Percentiles rank a stretch among this genome's conserved stretches.
Evolutionary conservation across 2,797 vertebrate species (phyloP).

Genomic region (Holocentrus rufus): DNA sequence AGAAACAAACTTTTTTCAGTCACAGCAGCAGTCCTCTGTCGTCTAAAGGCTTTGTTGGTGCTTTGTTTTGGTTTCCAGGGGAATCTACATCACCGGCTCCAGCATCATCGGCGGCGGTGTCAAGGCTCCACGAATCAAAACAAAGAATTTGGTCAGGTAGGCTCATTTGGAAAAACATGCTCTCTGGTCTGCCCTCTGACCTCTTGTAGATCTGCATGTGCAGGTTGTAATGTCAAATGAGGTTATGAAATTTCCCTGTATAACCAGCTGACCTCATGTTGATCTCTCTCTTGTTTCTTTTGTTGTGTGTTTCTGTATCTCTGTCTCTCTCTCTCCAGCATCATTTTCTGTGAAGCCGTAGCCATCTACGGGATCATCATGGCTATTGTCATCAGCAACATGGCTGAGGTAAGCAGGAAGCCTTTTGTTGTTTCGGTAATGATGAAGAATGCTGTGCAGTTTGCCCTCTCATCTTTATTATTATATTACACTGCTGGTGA

Average conservation of each 20-base stretch:
- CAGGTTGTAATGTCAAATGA: neutral
- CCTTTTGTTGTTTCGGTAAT: neutral
- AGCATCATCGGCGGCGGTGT: slow-evolving; percentile 98
- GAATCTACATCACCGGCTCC: slow-evolving; percentile 98
- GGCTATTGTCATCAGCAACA: slow-evolving; percentile 99
- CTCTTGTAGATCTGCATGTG: too few relatives aligned
- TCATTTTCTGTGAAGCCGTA: slow-evolving; percentile 99
- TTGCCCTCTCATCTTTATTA: neutral
- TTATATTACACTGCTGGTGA: neutral
- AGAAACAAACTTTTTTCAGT: too few relatives aligned
- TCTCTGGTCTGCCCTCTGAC: neutral
- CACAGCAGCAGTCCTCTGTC: neutral
- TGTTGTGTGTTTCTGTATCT: neutral
- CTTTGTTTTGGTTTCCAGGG: slow-evolving; percentile 81
- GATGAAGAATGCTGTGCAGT: neutral
- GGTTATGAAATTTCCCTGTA: too few relatives aligned
- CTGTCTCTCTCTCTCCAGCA: slow-evolving; percentile 77
- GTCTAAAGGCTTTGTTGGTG: slow-evolving; percentile 1
- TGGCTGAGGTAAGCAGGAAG: slow-evolving; percentile 89
- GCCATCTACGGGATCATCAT: slow-evolving; percentile 99
- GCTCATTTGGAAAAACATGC: neutral
- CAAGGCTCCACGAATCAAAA: slow-evolving; percentile 98
- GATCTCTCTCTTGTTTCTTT: too few relatives aligned
- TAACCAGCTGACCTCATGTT: too few relatives aligned
- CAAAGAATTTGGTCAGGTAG: slow-evolving; percentile 98